Base-by-base conservation (phyloP, 2,888 invertebrate genomes). In the Tenthredo distinguenda region DNA sequence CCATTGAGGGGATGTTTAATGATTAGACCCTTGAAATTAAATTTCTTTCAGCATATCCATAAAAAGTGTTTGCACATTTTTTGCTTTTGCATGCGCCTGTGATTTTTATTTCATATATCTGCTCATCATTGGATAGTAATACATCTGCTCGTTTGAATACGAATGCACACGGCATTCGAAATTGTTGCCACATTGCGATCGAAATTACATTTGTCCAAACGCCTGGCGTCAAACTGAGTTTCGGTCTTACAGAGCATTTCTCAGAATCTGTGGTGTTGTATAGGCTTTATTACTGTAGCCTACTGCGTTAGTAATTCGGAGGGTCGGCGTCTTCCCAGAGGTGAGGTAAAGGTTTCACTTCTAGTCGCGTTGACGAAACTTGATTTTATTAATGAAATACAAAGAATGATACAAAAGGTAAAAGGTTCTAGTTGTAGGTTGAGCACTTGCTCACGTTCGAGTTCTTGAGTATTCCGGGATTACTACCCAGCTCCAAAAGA, bases 91-190 rank as follows among this genome's bases (percentile, higher is more conserved):
- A 55, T 55, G 55, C n/a, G 55, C 55, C 55, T 55, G n/a, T 55
- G 55, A 55, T 55, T 55, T 55, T 55, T 18, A 55, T 55, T 55
- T 55, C n/a, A 55, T 55, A 43, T 43, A 43, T 10, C 43, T 43
- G 55, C n/a, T 2, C 55, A 55, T 9, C 55, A n/a, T 55, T n/a
- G 0, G 55, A 55, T 55, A 55, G 15, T n/a, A 2, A 55, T 55
- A 55, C 55, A 55, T 55, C 55, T 55, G 55, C 55, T 55, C 55
- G 55, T 55, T 55, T 55, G 55, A 55, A 55, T 55, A 55, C 55
- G 7, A 55, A 55, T 55, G 55, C 55, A n/a, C 55, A 55, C 5
- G 55, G 55, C 55, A n/a, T 55, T 55, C 55, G 55, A 55, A 55
- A 55, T 55, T 55, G 18, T n/a, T 55, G 55, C 55, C 55, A 55